These are phyloP conservation scores for Drosophila gunungcola DNA, from an alignment of 1,140 invertebrate species.

Conservation along the genomic window DNA sequence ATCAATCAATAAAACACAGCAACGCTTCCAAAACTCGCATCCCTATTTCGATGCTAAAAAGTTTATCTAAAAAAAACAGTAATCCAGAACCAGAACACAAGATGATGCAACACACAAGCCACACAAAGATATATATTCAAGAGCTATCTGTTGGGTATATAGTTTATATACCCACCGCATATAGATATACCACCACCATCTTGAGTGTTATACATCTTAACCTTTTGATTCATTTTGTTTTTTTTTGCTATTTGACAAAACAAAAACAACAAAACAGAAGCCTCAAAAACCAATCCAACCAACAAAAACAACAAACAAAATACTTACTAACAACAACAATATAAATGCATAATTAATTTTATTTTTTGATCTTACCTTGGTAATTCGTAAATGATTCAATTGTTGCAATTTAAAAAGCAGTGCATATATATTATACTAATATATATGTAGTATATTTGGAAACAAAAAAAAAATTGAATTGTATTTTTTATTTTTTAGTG, in stretches of 20 bases:
- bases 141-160: conserved; percentile 14
- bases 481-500: conserved; percentile 53
- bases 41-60: conserved; percentile 84
- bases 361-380: conserved; percentile 37
- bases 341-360: conserved; percentile 42
- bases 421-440: conserved; percentile 42
- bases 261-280: conserved; percentile 45
- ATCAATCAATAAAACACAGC: conserved; percentile 77
- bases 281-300: conserved; percentile 21
- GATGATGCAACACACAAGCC: conserved; percentile 21
- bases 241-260: conserved; percentile 38
- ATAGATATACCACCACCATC: conserved; percentile 12
- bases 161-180: conserved; percentile 27
- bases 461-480: conserved; percentile 51
- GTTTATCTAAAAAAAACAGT: conserved; percentile 71
- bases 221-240: conserved; percentile 22
- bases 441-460: conserved; percentile 19
- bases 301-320: conserved; percentile 18
- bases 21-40: conserved; percentile 83
- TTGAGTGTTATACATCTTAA: conserved; percentile 20
- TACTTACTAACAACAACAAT: conserved; percentile 34
- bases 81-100: conserved; percentile 22
- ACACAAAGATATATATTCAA: conserved; percentile 12
- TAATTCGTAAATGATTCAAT: conserved; percentile 30
- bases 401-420: conserved; percentile 48